Evolutionary conservation across 1,140 invertebrate genomes (phyloP).

Genomic region (Metopolophium dirhodum): DNA sequence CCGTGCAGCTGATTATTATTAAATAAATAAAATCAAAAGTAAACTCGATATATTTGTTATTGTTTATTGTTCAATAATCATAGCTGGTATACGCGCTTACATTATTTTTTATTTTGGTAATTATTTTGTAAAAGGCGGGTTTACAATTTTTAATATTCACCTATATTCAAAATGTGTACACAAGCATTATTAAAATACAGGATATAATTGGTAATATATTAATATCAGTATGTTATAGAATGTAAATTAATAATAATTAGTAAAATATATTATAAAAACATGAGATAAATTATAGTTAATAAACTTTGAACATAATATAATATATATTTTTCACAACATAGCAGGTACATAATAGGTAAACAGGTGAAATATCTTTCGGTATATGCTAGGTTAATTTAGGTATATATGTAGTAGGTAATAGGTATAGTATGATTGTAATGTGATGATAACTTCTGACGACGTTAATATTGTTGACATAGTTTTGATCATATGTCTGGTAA

Average conservation of each 20-base stretch:
- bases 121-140: neutral
- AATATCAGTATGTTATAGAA: neutral
- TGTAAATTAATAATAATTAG: neutral
- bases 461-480: too few relatives aligned
- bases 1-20: neutral
- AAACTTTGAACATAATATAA: conserved; percentile 32
- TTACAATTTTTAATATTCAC: neutral
- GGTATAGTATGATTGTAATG: neutral
- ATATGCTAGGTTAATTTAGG: neutral
- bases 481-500: conserved; percentile 61
- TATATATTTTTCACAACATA: conserved; percentile 22
- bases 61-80: conserved; percentile 7
- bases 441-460: neutral
- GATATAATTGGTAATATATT: neutral
- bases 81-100: neutral
- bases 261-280: conserved; percentile 7
- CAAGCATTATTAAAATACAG: neutral
- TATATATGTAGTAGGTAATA: neutral
- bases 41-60: neutral
- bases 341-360: conserved; percentile 34
- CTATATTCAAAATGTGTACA: neutral
- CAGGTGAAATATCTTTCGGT: neutral
- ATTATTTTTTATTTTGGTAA: neutral
- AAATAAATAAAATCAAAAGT: neutral
- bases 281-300: conserved; percentile 11